Evolutionary conservation across 1,140 invertebrate species (phyloP).

Genomic region (Galendromus occidentalis): DNA sequence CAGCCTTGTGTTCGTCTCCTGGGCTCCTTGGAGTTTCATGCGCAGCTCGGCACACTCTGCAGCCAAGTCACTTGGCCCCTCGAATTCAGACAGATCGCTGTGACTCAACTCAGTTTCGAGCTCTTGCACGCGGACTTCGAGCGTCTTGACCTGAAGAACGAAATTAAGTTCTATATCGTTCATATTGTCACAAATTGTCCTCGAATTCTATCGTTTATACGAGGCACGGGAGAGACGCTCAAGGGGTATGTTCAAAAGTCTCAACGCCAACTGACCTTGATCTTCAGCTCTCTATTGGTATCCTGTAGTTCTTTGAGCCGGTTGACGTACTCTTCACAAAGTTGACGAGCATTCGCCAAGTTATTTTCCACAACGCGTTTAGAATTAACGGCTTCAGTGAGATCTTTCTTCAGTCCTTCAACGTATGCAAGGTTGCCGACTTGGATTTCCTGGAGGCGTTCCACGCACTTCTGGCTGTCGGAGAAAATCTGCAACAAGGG

Average conservation of each 20-base stretch:
- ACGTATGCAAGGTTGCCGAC: background rate
- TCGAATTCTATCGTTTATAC: no score
- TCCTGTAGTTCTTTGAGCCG: background rate
- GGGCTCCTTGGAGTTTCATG: background rate
- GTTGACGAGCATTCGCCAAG: background rate
- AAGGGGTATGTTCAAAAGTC: no score
- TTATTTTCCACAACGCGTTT: conserved; percentile 1
- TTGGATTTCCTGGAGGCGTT: background rate
- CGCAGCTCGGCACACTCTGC: background rate
- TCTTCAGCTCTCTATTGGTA: background rate
- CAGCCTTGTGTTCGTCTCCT: background rate
- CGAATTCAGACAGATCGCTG: background rate
- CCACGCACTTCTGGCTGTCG: conserved; percentile 3
- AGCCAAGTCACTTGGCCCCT: background rate
- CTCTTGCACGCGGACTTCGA: background rate
- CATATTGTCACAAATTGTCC: no score
- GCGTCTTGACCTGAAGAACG: background rate
- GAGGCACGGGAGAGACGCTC: no score
- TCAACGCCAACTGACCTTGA: background rate
- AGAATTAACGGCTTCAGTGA: background rate
- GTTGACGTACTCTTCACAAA: background rate
- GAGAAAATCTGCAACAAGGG: background rate
- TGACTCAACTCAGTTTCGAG: background rate
- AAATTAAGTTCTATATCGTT: no score
- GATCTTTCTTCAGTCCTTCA: conserved; percentile 1